phyloP scores from a whole-genome alignment of 1,140 invertebrate genomes.

The Leptinotarsa lineolata region DNA sequence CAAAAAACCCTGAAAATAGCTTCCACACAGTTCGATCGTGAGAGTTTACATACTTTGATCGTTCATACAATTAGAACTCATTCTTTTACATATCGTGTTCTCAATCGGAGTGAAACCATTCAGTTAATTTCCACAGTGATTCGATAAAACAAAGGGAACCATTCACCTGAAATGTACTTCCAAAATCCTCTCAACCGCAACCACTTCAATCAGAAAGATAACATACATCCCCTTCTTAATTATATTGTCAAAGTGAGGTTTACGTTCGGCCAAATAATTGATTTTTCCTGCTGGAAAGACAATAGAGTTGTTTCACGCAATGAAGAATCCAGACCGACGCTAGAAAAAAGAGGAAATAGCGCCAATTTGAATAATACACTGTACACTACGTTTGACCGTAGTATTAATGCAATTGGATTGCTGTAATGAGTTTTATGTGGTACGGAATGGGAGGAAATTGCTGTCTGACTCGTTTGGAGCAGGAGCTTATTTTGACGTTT shows the following conservation, averaged over 20 bases:
- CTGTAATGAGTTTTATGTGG: constrained; percentile 2
- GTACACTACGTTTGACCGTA: constrained; percentile 12
- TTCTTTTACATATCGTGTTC: too few relatives aligned
- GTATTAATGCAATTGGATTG: constrained; percentile 3
- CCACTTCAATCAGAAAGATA: constrained; percentile 10
- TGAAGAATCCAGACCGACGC: constrained; percentile 10
- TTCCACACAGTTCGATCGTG: too few relatives aligned
- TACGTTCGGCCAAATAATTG: constrained; percentile 23
- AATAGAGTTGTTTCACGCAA: constrained; percentile 17
- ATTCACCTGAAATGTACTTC: not conserved
- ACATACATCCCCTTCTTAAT: constrained; percentile 20
- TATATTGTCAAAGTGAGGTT: constrained; percentile 23
- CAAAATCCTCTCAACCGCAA: not conserved
- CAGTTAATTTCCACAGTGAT: too few relatives aligned
- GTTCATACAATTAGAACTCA: too few relatives aligned
- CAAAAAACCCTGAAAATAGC: too few relatives aligned
- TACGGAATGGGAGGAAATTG: constrained; percentile 1
- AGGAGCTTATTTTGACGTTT: too few relatives aligned
- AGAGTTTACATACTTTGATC: too few relatives aligned
- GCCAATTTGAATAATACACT: constrained; percentile 6
- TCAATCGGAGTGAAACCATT: too few relatives aligned
- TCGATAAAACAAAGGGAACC: too few relatives aligned
- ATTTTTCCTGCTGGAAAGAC: constrained; percentile 23
- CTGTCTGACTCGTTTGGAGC: not conserved
- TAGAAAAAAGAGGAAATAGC: constrained; percentile 19